Conservation (phyloP, 2,797 vertebrate genomes). For the Taeniopygia guttata region DNA sequence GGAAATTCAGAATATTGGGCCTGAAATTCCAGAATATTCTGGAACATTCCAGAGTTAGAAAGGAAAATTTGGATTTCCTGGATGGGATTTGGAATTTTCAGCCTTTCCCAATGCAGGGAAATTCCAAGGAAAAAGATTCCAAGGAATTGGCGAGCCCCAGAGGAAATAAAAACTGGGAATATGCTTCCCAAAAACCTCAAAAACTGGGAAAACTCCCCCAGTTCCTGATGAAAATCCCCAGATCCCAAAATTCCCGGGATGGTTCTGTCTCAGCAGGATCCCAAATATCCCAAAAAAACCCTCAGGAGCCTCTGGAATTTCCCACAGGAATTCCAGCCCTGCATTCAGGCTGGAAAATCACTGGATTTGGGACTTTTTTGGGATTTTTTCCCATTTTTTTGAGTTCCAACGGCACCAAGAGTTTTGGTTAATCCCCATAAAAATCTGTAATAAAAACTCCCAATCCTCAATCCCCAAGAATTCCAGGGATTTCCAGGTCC, state of each 20-base stretch:
- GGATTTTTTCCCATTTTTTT: neutral
- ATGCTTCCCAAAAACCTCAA: neutral
- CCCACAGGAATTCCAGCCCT: neutral
- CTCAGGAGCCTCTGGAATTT: neutral
- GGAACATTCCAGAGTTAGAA: rapidly evolving
- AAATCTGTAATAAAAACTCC: neutral
- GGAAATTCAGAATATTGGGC: too few species aligned
- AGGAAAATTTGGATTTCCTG: neutral
- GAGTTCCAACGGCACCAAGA: neutral
- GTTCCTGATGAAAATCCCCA: neutral
- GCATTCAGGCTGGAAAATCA: neutral
- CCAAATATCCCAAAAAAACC: neutral
- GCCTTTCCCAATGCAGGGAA: neutral
- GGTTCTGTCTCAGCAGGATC: neutral
- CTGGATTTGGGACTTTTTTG: neutral
- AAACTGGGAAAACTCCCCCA: neutral
- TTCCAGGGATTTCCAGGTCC: neutral
- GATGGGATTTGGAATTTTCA: neutral
- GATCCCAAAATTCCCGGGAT: neutral
- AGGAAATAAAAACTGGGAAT: neutral
- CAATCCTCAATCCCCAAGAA: neutral
- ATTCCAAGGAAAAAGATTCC: neutral
- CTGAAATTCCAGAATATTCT: neutral
- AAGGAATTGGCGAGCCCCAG: neutral
- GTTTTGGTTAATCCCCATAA: neutral